phyloP scores from a whole-genome alignment of 2,113 vertebrate species.

The Tachycineta bicolor region DNA sequence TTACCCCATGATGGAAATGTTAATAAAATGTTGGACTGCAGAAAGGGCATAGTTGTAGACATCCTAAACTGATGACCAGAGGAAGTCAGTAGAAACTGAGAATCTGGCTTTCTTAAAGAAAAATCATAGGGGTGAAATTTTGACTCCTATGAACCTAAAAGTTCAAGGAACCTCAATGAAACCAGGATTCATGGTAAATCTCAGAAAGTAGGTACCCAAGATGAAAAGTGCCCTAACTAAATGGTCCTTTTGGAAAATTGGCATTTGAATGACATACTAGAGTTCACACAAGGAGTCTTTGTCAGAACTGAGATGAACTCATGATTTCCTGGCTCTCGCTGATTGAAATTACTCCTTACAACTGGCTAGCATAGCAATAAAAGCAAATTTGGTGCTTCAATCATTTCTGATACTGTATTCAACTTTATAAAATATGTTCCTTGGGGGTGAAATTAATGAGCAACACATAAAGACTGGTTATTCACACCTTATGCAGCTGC shows the following conservation, averaged over 20 bases:
- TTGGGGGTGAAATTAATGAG: constrained; percentile 39
- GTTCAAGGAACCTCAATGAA: neutral
- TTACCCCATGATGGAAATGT: neutral
- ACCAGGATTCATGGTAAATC: neutral
- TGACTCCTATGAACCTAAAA: neutral
- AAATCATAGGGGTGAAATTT: neutral
- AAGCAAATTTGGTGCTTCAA: neutral
- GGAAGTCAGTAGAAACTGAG: neutral
- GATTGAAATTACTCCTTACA: constrained; percentile 4
- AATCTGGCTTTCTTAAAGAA: neutral
- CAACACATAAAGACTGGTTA: constrained; percentile 7
- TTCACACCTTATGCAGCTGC: constrained; percentile 37
- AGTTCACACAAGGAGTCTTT: constrained; percentile 19
- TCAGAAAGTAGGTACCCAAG: neutral
- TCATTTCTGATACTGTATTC: neutral
- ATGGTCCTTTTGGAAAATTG: neutral
- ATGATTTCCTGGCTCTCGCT: constrained; percentile 2
- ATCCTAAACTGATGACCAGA: neutral
- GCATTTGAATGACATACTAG: neutral
- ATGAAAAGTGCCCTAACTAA: neutral
- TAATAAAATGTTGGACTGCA: neutral
- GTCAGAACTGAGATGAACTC: constrained; percentile 20
- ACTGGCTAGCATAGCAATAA: neutral
- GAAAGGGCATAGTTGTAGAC: neutral
- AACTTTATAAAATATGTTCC: constrained; percentile 13